Evolutionary conservation across 2,888 invertebrate species (phyloP), one percentile per base, ranked within the genome.

Genomic region (Pyrgus malvae): DNA sequence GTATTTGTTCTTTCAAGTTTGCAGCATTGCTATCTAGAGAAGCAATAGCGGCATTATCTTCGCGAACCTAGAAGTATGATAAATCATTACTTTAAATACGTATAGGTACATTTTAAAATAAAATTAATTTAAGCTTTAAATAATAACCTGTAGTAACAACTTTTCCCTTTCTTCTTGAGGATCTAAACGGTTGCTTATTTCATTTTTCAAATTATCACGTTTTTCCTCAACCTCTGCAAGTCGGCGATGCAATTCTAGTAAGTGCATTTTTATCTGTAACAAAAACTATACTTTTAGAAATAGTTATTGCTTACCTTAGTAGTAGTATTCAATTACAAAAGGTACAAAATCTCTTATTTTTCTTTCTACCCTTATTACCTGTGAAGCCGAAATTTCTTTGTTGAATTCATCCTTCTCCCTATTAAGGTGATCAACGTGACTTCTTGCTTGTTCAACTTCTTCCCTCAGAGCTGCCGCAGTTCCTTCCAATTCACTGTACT

Each of bases 161-260:
- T 93, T 93, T 68, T 95, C 95, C 59, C 95, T 88, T 74, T 96
- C 95, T 67, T 95, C 94, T 59, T 95, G 95, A 0, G 96, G 96
- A 38, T 95, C 94, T 27, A 94, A 88, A 44, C 92, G 92, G 51
- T 92, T 92, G 56, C 91, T 92, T 66, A 94, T 92, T 72, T 96
- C 96, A 64, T 93, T 92, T 58, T 92, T 83, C 51, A 97, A 79
- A 49, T 91, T 91, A 55, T 94, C 92, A 27, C 93, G 88, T 62
- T 90, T 91, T 58, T 90, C 89, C 65, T 90, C 86, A 6, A 76
- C 76, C 2, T 74, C 63, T 12, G 72, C 81, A 21, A 91, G 64
- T 37, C 85, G 78, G 21, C 81, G 72, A 60, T 90, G 74, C 25
- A 90, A 60, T 50, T 91, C 91, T 31, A 91, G 59, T 17, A 91